These are phyloP conservation scores for Chaetorhynchus papuensis DNA, from an alignment of 2,113 vertebrate genomes.

Conservation along the genomic window DNA sequence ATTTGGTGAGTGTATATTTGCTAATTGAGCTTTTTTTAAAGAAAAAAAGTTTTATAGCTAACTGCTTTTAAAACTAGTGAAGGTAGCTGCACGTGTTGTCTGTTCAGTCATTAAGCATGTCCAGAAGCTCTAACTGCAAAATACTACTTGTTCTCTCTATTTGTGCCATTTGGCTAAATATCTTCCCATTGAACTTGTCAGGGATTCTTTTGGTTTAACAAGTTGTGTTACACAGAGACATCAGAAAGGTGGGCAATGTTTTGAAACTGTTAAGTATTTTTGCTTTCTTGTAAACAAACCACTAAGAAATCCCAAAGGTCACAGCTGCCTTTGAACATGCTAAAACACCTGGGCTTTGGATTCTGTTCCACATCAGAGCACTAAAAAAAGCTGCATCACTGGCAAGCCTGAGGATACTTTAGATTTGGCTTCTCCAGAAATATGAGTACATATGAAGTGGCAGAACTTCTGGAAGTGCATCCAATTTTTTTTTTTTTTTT, in stretches of 20 bases:
- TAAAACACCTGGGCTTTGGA: background rate
- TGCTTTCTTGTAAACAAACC: background rate
- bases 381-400: background rate
- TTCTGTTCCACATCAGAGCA: accelerated
- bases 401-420: background rate
- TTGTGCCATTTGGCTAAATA: background rate
- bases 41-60: background rate
- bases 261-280: background rate
- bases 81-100: background rate
- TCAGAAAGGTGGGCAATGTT: background rate
- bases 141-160: background rate
- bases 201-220: background rate
- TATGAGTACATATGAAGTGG: background rate
- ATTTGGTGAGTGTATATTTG: background rate
- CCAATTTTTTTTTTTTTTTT: background rate
- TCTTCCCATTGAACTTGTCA: background rate
- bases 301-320: background rate
- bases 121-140: background rate
- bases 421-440: background rate
- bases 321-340: background rate
- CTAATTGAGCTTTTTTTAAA: background rate
- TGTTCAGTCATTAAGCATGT: background rate
- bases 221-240: background rate
- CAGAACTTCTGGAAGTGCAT: background rate
- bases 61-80: background rate